Base-by-base conservation (phyloP, 2,888 invertebrate species). In the Pomacea canaliculata region DNA sequence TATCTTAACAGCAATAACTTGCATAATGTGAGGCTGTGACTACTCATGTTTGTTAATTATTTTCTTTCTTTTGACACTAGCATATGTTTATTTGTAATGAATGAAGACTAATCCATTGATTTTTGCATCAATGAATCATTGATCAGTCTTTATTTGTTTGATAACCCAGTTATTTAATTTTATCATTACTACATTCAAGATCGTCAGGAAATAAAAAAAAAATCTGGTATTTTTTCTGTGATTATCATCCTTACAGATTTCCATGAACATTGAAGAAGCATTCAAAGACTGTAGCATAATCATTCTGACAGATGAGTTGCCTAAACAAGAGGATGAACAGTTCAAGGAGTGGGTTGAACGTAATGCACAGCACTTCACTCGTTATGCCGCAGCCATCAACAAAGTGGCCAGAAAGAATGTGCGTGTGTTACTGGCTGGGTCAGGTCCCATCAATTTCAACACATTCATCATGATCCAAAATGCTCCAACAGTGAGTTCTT, bases 401-500 rank as follows among this genome's bases (percentile, higher is more conserved):
- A 79, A 85, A 16, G 85, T 83, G 19, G 86, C 88, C 8, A 79
- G 81, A 48, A 83, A 82, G 60, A 84, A 86, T 23, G 63, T 72
- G 27, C 56, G 77, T 60, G 87, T 90, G 18, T 78, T 90, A 27
- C 70, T 90, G 13, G 85, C 85, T 63, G 89, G 90, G 16, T 74
- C 71, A 69, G 89, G 89, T 48, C 89, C 90, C 10, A 74, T 88
- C n/a, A 90, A 90, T 79, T 86, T 89, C 71, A 87, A 86, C 78
- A 83, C 86, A 13, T 83, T 78, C 75, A 86, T 89, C 82, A 81
- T 90, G 82, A 82, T 86, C 27, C 78, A 85, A 70, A 85, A 86
- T 83, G 86, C 87, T n/a, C 86, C 87, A 7, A 82, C 84, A 13
- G 74, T 74, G 19, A 46, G 73, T 66, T 12, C 4, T 27, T 12